Conservation (phyloP, 2,113 vertebrate genomes). For the Seriola aureovittata region DNA sequence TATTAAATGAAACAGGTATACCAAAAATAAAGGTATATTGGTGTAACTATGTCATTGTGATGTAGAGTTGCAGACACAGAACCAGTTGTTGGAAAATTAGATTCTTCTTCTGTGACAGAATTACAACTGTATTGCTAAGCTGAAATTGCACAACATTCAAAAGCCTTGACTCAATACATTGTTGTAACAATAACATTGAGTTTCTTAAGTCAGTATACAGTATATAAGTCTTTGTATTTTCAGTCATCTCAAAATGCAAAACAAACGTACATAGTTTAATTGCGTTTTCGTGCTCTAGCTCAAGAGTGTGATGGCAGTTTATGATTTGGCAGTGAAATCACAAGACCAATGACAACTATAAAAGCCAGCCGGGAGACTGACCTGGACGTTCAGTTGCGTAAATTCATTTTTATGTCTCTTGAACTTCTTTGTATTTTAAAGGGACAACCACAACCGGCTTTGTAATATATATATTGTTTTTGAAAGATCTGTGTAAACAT, state of each 20-base stretch:
- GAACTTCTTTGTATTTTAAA: background rate
- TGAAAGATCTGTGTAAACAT: background rate
- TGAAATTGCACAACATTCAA: no score
- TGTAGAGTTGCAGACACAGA: background rate
- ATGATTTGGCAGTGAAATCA: conserved; percentile 72
- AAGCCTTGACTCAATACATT: background rate
- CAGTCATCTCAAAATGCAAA: background rate
- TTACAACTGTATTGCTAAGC: background rate
- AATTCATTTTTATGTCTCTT: conserved; percentile 51
- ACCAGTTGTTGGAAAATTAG: background rate
- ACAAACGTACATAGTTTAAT: background rate
- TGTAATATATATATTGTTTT: background rate
- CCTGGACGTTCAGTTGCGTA: conserved; percentile 66
- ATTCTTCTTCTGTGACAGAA: background rate
- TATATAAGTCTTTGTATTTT: background rate
- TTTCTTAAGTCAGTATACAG: background rate
- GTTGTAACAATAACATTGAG: no score
- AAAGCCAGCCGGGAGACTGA: conserved; percentile 34
- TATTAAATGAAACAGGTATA: no score
- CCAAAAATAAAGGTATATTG: background rate
- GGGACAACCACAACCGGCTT: background rate
- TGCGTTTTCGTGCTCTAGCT: background rate
- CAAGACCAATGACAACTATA: conserved; percentile 59
- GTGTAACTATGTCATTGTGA: background rate
- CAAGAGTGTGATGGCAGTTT: conserved; percentile 44